Evolutionary conservation across 2,888 invertebrate species (phyloP).

Genomic region (Rugalucina vietnamica): DNA sequence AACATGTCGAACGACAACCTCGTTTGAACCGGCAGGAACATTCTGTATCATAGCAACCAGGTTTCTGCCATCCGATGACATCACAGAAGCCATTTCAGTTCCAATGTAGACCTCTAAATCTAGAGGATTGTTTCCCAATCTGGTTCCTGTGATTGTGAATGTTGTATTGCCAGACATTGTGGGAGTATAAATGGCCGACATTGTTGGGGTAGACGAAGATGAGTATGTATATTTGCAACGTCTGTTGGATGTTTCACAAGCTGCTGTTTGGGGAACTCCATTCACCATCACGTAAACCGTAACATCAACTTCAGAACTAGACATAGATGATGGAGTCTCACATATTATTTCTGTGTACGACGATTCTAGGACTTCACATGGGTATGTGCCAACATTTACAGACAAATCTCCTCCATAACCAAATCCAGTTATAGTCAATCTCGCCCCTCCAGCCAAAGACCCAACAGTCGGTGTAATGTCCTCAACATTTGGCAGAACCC

Average conservation of each 20-base stretch:
- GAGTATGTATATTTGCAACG: conserved; percentile 61
- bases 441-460: conserved; percentile 62
- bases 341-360: conserved; percentile 66
- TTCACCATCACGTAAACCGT: conserved; percentile 23
- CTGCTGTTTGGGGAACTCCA: conserved; percentile 48
- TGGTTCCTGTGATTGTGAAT: conserved; percentile 64
- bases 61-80: conserved; percentile 52
- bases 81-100: conserved; percentile 65
- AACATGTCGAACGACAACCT: conserved; percentile 57
- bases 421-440: conserved; percentile 64
- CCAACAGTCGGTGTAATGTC: conserved; percentile 54
- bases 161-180: conserved; percentile 56
- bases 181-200: conserved; percentile 56
- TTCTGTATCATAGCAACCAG: conserved; percentile 68
- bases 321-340: conserved; percentile 57
- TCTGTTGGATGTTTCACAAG: conserved; percentile 49
- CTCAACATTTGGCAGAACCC: conserved; percentile 59
- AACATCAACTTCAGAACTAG: conserved; percentile 23
- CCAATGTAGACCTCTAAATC: conserved; percentile 69
- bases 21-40: conserved; percentile 65
- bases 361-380: conserved; percentile 60
- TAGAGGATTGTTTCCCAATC: conserved; percentile 50
- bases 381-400: conserved; percentile 60
- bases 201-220: conserved; percentile 57
- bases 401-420: conserved; percentile 63